Evolutionary conservation across 2,888 invertebrate species (phyloP).

Genomic region (Himalopsyche tibetana): DNA sequence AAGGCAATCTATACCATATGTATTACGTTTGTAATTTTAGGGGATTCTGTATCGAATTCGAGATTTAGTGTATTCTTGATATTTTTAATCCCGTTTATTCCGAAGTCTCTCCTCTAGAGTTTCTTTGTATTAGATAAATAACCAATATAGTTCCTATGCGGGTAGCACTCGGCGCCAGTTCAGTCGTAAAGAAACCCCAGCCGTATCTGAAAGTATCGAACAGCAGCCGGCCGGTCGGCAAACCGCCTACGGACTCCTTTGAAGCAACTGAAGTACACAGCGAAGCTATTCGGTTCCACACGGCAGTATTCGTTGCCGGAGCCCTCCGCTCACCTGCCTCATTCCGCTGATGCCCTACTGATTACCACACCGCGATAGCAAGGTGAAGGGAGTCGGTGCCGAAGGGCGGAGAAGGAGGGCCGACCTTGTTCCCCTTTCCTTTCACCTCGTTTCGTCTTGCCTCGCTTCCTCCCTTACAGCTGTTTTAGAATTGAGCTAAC

Average conservation of each 20-base stretch:
- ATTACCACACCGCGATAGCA: slow-evolving; percentile 26
- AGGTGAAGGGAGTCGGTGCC: slow-evolving; percentile 11
- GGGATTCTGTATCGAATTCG: no score
- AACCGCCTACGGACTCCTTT: background rate
- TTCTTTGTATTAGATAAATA: no score
- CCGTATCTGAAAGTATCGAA: background rate
- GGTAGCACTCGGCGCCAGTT: background rate
- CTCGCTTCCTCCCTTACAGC: slow-evolving; percentile 48
- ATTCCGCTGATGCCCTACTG: background rate
- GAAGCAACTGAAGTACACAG: background rate
- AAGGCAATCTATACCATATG: no score
- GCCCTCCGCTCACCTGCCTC: slow-evolving; percentile 3
- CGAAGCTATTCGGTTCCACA: background rate
- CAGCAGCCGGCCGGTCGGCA: background rate
- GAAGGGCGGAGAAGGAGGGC: slow-evolving; percentile 39
- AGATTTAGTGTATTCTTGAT: no score
- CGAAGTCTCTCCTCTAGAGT: no score
- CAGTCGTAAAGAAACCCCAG: slow-evolving; percentile 1
- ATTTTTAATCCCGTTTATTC: no score
- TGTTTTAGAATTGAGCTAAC: slow-evolving; percentile 43
- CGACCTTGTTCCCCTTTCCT: slow-evolving; percentile 55
- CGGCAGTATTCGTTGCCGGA: background rate
- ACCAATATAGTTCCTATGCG: no score
- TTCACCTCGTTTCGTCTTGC: slow-evolving; percentile 46
- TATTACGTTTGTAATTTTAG: no score